Evolutionary conservation across 2,888 invertebrate genomes (phyloP).

Genomic region (Melinopterus prodromus): DNA sequence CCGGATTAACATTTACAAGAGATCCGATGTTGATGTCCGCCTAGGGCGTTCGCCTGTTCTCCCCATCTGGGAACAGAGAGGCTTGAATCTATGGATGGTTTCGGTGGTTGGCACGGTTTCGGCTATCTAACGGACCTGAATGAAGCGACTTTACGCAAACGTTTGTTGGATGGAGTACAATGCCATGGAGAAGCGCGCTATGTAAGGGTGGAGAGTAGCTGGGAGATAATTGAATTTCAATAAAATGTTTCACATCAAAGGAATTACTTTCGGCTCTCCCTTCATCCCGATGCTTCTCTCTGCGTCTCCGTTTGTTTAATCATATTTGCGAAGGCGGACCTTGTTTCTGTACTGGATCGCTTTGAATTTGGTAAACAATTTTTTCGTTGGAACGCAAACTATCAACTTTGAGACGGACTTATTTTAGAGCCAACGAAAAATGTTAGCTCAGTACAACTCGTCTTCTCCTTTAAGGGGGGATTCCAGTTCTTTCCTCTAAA

Average conservation of each 20-base stretch:
- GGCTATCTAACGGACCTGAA: constrained; percentile 14
- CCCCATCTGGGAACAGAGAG: not conserved
- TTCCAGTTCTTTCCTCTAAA: no score
- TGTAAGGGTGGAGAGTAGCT: constrained; percentile 8
- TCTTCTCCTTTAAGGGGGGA: no score
- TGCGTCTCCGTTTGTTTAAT: not conserved
- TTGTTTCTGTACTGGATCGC: not conserved
- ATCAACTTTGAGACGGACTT: not conserved
- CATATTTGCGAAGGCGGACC: not conserved
- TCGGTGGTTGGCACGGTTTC: not conserved
- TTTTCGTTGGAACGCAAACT: not conserved
- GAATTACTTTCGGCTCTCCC: constrained; percentile 19
- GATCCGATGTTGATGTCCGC: constrained; percentile 54
- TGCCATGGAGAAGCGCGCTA: constrained; percentile 1
- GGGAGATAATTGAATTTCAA: constrained; percentile 22
- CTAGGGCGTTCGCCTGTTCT: constrained; percentile 50
- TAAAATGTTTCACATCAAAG: constrained; percentile 25
- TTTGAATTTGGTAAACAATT: not conserved
- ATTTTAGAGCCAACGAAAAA: not conserved
- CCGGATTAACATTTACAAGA: constrained; percentile 54
- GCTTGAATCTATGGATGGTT: not conserved
- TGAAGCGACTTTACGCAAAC: constrained; percentile 11
- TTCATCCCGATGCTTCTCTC: not conserved
- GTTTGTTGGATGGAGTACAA: constrained; percentile 8
- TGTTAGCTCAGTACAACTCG: not conserved